A percentile compares a stretch with the other conserved stretches of the same genome.
Evolutionary conservation across 1,140 invertebrate genomes (phyloP).

Genomic region (Hestina assimilis): DNA sequence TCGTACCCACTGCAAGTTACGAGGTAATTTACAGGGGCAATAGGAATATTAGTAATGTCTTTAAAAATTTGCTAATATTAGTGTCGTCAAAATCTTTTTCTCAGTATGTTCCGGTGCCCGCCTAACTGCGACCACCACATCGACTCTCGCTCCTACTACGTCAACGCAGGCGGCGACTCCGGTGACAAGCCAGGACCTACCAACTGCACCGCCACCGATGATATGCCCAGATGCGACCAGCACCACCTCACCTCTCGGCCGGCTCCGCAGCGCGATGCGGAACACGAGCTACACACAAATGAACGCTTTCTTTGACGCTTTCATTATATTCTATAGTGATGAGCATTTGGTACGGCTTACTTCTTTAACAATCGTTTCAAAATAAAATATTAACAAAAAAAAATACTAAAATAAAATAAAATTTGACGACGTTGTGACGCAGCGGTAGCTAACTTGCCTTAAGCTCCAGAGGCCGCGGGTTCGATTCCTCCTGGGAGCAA

Average conservation of each 20-base stretch:
- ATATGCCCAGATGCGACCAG: conserved; percentile 45
- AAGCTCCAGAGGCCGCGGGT: no score
- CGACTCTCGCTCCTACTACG: conserved; percentile 25
- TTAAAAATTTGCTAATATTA: no score
- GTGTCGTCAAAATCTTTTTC: no score
- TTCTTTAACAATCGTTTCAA: not conserved
- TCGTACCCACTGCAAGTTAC: no score
- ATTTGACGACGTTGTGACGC: no score
- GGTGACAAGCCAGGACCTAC: conserved; percentile 34
- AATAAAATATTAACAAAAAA: not conserved
- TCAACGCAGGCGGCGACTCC: conserved; percentile 13
- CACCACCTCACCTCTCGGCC: conserved; percentile 65
- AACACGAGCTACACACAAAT: conserved; percentile 81
- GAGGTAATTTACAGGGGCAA: no score
- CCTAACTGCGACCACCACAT: conserved; percentile 26
- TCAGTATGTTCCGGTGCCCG: conserved; percentile 42
- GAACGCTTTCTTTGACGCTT: conserved; percentile 82
- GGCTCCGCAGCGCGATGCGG: conserved; percentile 83
- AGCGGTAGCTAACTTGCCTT: no score
- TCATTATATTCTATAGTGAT: conserved; percentile 87
- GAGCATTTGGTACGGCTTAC: conserved; percentile 84
- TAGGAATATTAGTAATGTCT: no score
- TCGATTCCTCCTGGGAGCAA: no score
- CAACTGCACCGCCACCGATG: conserved; percentile 32
- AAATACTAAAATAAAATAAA: not conserved